phyloP scores from a whole-genome alignment of 2,797 vertebrate species.

The Falco cherrug region DNA sequence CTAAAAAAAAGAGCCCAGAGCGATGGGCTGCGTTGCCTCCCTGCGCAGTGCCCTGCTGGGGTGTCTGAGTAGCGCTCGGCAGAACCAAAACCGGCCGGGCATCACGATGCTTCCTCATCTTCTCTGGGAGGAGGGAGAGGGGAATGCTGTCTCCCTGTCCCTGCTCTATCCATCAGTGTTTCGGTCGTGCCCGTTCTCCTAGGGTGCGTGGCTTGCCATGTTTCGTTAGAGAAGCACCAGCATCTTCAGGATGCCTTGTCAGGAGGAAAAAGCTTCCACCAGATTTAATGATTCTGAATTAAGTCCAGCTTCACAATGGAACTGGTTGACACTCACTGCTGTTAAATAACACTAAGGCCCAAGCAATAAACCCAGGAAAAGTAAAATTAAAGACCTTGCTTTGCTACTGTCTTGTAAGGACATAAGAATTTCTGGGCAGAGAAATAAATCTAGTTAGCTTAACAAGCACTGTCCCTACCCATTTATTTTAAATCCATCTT shows the following conservation, averaged over 20 bases:
- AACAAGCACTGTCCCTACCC: constrained; percentile 45
- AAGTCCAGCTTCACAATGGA: neutral
- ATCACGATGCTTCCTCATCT: neutral
- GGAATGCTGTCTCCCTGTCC: neutral
- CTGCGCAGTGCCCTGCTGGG: neutral
- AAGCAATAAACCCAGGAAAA: constrained; percentile 39
- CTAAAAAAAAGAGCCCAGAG: neutral
- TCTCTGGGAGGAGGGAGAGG: neutral
- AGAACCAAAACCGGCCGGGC: fast-evolving
- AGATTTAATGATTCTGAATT: neutral
- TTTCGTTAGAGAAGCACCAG: neutral
- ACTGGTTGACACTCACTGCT: neutral
- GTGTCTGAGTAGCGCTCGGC: neutral
- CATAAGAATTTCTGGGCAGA: constrained; percentile 39
- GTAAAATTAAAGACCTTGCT: constrained; percentile 51
- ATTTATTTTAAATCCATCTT: constrained; percentile 61
- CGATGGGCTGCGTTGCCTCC: fast-evolving
- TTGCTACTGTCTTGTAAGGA: neutral
- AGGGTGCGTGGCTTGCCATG: fast-evolving
- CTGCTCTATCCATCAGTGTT: neutral
- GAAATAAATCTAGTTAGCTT: constrained; percentile 54
- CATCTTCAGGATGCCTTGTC: neutral
- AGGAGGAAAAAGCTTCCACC: neutral
- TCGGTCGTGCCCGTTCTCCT: neutral
- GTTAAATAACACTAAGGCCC: constrained; percentile 9